Evolutionary conservation across 2,797 vertebrate species (phyloP).

Genomic region (Lepilemur ruficaudatus): DNA sequence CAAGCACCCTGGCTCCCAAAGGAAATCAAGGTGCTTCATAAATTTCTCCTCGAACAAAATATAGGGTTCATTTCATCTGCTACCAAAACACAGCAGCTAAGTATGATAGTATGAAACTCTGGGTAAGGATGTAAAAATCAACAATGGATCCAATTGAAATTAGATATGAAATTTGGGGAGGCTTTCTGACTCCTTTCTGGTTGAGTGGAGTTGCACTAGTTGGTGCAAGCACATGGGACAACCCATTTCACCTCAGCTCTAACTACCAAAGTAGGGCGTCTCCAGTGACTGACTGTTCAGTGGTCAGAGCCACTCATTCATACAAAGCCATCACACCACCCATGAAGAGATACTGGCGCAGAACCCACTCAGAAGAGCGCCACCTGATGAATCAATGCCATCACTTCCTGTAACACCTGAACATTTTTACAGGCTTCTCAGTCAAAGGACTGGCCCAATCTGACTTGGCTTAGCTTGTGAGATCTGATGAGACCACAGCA

Average conservation of each 20-base stretch:
- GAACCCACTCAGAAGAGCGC: constrained; percentile 61
- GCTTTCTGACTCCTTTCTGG: constrained; percentile 77
- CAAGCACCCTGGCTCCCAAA: constrained; percentile 68
- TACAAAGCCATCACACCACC: constrained; percentile 52
- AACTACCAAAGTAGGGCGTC: constrained; percentile 29
- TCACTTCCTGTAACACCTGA: constrained; percentile 60
- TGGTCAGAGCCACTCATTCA: constrained; percentile 61
- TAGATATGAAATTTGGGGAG: constrained; percentile 52
- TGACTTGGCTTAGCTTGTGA: constrained; percentile 68
- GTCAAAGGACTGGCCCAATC: constrained; percentile 66
- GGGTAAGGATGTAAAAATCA: constrained; percentile 44
- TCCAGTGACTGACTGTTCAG: constrained; percentile 41
- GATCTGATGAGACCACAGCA: constrained; percentile 65
- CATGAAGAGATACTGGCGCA: constrained; percentile 54
- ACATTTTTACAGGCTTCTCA: constrained; percentile 69
- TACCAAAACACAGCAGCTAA: constrained; percentile 64
- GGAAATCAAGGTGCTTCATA: constrained; percentile 75
- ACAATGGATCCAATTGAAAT: constrained; percentile 50
- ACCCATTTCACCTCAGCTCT: constrained; percentile 33
- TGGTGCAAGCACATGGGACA: constrained; percentile 22
- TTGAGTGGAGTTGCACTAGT: constrained; percentile 63
- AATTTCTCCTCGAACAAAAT: constrained; percentile 61
- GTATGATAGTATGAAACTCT: constrained; percentile 50
- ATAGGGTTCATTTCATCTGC: constrained; percentile 56
- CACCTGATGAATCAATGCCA: constrained; percentile 45